A percentile compares a stretch with the other conserved stretches of the same genome.
These are phyloP conservation scores for Caenorhabditis japonica DNA, from an alignment of 2,888 invertebrate species.

Conservation along the genomic window DNA sequence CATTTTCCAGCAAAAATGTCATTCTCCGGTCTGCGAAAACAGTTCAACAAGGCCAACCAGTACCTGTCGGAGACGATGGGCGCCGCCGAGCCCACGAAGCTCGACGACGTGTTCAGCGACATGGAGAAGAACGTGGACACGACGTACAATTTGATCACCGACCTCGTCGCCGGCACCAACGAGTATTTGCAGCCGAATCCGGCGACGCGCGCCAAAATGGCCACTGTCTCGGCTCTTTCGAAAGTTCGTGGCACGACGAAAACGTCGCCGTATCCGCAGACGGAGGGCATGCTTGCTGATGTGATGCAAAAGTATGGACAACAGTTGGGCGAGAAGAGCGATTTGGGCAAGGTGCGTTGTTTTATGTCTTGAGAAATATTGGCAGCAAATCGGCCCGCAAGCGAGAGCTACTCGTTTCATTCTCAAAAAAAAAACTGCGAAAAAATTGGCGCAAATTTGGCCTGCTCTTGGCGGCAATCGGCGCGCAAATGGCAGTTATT, in stretches of 20 bases:
- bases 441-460: too few species aligned
- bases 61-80: slow-evolving; percentile 99
- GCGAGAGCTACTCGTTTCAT: too few species aligned
- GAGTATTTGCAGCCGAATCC: slow-evolving; percentile 99
- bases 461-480: too few species aligned
- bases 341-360: slow-evolving; percentile 81
- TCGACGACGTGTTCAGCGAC: slow-evolving; percentile 97
- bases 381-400: too few species aligned
- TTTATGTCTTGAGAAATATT: too few species aligned
- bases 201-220: slow-evolving; percentile 81
- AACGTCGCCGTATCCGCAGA: slow-evolving; percentile 96
- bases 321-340: slow-evolving; percentile 93
- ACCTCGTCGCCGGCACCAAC: slow-evolving; percentile 94
- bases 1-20: slow-evolving; percentile 83
- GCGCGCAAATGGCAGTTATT: too few species aligned
- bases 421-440: too few species aligned
- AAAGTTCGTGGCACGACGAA: slow-evolving; percentile 83
- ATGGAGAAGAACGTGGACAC: slow-evolving; percentile 99
- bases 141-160: slow-evolving; percentile 95
- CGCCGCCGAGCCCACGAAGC: slow-evolving; percentile 98
- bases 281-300: slow-evolving; percentile 96
- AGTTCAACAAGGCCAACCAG: slow-evolving; percentile 99
- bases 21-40: slow-evolving; percentile 97
- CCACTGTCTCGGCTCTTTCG: slow-evolving; percentile 83
- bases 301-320: slow-evolving; percentile 95